phyloP scores from a whole-genome alignment of 2,888 invertebrate genomes.

The Zele albiditarsus region DNA sequence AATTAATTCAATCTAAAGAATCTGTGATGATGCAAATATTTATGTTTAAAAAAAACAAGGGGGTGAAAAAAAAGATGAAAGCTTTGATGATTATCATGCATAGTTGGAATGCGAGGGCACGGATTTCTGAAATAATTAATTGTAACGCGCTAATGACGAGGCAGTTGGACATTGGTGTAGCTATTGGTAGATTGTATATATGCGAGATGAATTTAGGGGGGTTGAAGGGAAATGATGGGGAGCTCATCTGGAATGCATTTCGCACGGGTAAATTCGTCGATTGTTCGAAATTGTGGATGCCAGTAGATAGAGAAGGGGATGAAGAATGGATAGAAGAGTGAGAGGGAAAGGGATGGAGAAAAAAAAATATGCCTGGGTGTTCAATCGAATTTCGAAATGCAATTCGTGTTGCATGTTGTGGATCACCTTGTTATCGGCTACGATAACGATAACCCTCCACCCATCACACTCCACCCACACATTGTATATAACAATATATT shows the following conservation, averaged over 20 bases:
- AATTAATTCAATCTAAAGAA: no score
- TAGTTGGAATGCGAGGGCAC: background rate
- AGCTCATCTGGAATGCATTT: constrained; percentile 41
- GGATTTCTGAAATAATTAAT: constrained; percentile 41
- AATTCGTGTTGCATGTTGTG: constrained; percentile 49
- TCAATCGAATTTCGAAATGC: constrained; percentile 50
- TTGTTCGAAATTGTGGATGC: constrained; percentile 24
- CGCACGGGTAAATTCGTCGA: constrained; percentile 35
- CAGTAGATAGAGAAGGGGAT: constrained; percentile 18
- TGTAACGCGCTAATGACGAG: constrained; percentile 41
- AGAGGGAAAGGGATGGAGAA: constrained; percentile 27
- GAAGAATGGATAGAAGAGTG: constrained; percentile 32
- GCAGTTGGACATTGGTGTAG: constrained; percentile 7
- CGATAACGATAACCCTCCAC: constrained; percentile 59
- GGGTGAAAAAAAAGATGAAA: background rate
- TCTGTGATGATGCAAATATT: no score
- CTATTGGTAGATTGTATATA: constrained; percentile 2
- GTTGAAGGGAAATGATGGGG: background rate
- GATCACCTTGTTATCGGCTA: constrained; percentile 55
- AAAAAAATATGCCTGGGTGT: constrained; percentile 46
- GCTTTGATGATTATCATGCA: background rate
- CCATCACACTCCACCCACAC: constrained; percentile 1
- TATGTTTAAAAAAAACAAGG: no score
- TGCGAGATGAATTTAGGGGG: background rate
- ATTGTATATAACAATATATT: background rate